Base-by-base conservation (phyloP, 2,797 vertebrate genomes). In the Hemibagrus guttatus region DNA sequence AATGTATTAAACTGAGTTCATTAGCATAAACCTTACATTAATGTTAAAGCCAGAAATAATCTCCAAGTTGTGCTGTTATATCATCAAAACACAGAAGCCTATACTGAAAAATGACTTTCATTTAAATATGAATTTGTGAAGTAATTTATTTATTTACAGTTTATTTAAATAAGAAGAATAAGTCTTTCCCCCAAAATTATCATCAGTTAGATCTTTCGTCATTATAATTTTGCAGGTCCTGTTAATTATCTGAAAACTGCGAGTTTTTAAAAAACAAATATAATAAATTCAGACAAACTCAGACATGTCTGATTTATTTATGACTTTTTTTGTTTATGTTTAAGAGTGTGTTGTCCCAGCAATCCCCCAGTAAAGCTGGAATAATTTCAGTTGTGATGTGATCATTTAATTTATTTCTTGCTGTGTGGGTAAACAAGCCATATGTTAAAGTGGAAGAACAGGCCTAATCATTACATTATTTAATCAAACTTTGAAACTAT, bases 201-300 rank as follows among this genome's bases (percentile, higher is more conserved):
- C 31, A 59, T 35, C 52, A 78, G 23, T 39, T 58, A 23, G 3
- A 79, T 59, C 17, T 58, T 79, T 59, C 19, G 19, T 59, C 54
- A 59, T 39, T 59, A 35, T 9, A 9, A 35, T 23, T 59, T 79
- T 56, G 52, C 35, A 68, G 8, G 6, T 54, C 13, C 39, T 31
- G 23, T 75, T 19, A 26, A 26, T 61, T 49, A 31, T 49, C n/a
- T n/a, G 9, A 63, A 75, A 63, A 56, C 31, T 14, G 81, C 19
- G 81, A 16, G 82, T 31, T 31, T 74, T 49, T 28, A 49, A 8
- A 56, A 46, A 78, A 54, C 21, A 74, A 78, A 78, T 58, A 59
- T 28, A 78, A 78, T 52, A 61, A 35, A 78, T 85, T 49, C 72
- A 66, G 17, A 12, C 71, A 54, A 64, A 63, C 46, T 76, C 42